A percentile compares a stretch with the other conserved stretches of the same genome.
Conservation (phyloP, 1,140 invertebrate species). For the Drosophila insularis region DNA sequence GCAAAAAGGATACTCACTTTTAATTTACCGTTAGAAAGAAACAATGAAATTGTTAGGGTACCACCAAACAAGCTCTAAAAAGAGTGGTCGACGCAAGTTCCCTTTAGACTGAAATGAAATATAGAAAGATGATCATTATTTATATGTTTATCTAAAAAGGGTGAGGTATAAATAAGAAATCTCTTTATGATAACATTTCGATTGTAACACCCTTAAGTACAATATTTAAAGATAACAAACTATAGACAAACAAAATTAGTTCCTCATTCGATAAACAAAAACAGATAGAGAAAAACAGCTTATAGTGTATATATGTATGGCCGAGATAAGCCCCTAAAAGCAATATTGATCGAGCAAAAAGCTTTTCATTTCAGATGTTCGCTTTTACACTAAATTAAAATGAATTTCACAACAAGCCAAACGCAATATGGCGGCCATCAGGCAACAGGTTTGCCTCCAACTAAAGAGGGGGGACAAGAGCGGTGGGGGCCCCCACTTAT, state of each 20-base stretch:
- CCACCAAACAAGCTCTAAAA: slow-evolving; percentile 82
- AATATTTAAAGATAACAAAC: slow-evolving; percentile 18
- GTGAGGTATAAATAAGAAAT: slow-evolving; percentile 2
- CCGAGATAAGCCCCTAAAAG: slow-evolving; percentile 27
- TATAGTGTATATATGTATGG: background rate
- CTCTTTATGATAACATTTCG: background rate
- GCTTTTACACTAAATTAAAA: slow-evolving; percentile 1
- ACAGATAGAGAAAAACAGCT: background rate
- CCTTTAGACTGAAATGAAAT: slow-evolving; percentile 78
- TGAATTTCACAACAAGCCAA: slow-evolving; percentile 66
- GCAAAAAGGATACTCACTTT: slow-evolving; percentile 74
- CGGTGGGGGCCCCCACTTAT: slow-evolving; percentile 1
- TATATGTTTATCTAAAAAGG: slow-evolving; percentile 34
- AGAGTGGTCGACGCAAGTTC: slow-evolving; percentile 80
- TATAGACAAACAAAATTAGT: background rate
- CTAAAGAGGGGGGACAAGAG: background rate
- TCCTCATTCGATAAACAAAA: slow-evolving; percentile 34
- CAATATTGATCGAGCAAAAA: slow-evolving; percentile 24
- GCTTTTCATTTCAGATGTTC: slow-evolving; percentile 34
- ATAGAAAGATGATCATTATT: slow-evolving; percentile 46
- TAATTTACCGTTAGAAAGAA: slow-evolving; percentile 81
- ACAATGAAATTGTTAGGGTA: slow-evolving; percentile 82
- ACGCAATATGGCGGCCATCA: slow-evolving; percentile 51
- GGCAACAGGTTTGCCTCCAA: slow-evolving; percentile 40
- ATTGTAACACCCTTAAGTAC: slow-evolving; percentile 25